These are phyloP conservation scores for Enteromius treurensis DNA, from an alignment of 2,797 vertebrate genomes.

Conservation along the genomic window DNA sequence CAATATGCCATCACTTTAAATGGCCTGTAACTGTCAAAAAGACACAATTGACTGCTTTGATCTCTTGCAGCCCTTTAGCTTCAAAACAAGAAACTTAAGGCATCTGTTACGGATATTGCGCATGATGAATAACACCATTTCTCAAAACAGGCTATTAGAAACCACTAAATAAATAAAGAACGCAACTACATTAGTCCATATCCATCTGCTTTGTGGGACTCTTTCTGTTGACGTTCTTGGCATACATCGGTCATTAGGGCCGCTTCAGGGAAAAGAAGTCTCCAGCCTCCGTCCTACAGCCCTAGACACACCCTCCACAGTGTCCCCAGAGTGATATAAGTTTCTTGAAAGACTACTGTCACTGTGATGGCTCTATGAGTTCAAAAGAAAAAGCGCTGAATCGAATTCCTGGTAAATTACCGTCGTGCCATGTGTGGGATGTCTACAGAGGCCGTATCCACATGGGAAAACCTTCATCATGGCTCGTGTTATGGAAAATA, in stretches of 20 bases:
- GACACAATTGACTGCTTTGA: background rate
- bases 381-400: background rate
- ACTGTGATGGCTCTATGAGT: background rate
- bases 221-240: conserved; percentile 26
- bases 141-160: conserved; percentile 36
- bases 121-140: conserved; percentile 14
- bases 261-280: background rate
- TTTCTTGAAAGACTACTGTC: conserved; percentile 15
- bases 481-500: conserved; percentile 37
- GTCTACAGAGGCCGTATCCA: conserved; percentile 14
- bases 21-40: background rate
- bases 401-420: conserved; percentile 4
- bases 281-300: background rate
- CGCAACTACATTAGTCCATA: conserved; percentile 27
- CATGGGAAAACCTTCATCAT: conserved; percentile 19
- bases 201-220: conserved; percentile 21
- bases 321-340: conserved; percentile 13
- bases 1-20: background rate
- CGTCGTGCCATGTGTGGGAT: conserved; percentile 18
- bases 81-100: background rate
- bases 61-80: background rate
- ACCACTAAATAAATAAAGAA: background rate
- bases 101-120: background rate
- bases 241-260: background rate
- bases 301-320: conserved; percentile 5